Percentiles rank a stretch among this genome's conserved stretches.
phyloP scores from a whole-genome alignment of 2,113 vertebrate species.

The Nyctibius bracteatus region DNA sequence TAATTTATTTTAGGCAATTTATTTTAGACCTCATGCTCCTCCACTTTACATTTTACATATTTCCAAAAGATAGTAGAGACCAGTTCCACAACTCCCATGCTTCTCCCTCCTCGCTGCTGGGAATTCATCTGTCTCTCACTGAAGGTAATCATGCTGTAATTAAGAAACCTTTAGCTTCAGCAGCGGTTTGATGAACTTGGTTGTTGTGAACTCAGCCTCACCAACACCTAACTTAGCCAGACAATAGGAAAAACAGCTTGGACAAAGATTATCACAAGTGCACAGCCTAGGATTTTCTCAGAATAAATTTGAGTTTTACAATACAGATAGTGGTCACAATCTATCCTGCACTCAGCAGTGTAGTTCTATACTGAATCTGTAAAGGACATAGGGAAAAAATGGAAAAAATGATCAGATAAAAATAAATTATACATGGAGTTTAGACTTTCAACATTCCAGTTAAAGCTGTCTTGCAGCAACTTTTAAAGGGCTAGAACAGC shows the following conservation, averaged over 20 bases:
- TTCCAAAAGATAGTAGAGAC: neutral
- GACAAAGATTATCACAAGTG: neutral
- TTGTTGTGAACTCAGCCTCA: neutral
- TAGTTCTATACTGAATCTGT: neutral
- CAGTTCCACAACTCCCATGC: neutral
- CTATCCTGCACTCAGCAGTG: neutral
- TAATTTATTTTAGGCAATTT: neutral
- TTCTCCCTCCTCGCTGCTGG: neutral
- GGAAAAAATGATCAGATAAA: neutral
- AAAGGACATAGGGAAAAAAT: fast-evolving
- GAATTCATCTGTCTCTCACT: neutral
- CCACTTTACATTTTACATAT: neutral
- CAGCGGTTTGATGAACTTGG: neutral
- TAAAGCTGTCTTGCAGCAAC: neutral
- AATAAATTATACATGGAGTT: neutral
- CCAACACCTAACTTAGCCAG: neutral
- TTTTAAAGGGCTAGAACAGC: neutral
- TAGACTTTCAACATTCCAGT: neutral
- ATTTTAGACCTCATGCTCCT: neutral
- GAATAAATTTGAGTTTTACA: neutral
- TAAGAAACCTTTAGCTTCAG: neutral
- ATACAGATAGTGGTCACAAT: neutral
- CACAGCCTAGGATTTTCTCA: neutral
- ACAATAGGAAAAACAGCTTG: neutral
- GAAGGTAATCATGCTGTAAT: neutral